A percentile compares a stretch with the other conserved stretches of the same genome.
Evolutionary conservation across 2,113 vertebrate species (phyloP).

Genomic region (Cephalopholis sonnerati): DNA sequence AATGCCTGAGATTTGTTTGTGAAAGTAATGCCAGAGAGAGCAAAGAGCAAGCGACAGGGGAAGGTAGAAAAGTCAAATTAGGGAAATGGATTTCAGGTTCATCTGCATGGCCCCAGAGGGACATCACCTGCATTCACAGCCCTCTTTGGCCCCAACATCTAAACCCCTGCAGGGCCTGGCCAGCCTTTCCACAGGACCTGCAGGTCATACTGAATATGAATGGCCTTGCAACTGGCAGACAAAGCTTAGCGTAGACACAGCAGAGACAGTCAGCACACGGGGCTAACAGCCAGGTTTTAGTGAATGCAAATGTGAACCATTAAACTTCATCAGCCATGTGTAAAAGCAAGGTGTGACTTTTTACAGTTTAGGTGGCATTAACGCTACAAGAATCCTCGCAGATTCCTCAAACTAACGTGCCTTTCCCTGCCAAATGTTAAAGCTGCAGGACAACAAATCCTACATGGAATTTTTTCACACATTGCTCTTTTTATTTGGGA

Average conservation of each 20-base stretch:
- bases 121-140: constrained; percentile 54
- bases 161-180: constrained; percentile 58
- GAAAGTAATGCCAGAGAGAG: constrained; percentile 3
- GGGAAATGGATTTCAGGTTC: constrained; percentile 22
- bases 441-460: constrained; percentile 22
- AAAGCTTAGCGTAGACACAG: constrained; percentile 42
- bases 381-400: constrained; percentile 34
- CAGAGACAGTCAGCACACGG: constrained; percentile 31
- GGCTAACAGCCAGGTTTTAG: constrained; percentile 17
- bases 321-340: constrained; percentile 46
- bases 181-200: constrained; percentile 34
- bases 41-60: constrained; percentile 12
- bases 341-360: constrained; percentile 62
- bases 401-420: constrained; percentile 20
- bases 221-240: constrained; percentile 41
- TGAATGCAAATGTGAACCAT: constrained; percentile 66
- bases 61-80: constrained; percentile 15
- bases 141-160: constrained; percentile 26
- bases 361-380: constrained; percentile 57
- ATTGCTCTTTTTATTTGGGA: not conserved
- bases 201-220: constrained; percentile 66
- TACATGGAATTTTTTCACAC: constrained; percentile 9
- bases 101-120: constrained; percentile 21
- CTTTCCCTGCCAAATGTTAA: constrained; percentile 39
- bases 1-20: constrained; percentile 12